Evolutionary conservation across 2,888 invertebrate genomes (phyloP), one percentile per base, ranked within the genome.

Genomic region (Podotricha telesiphe): DNA sequence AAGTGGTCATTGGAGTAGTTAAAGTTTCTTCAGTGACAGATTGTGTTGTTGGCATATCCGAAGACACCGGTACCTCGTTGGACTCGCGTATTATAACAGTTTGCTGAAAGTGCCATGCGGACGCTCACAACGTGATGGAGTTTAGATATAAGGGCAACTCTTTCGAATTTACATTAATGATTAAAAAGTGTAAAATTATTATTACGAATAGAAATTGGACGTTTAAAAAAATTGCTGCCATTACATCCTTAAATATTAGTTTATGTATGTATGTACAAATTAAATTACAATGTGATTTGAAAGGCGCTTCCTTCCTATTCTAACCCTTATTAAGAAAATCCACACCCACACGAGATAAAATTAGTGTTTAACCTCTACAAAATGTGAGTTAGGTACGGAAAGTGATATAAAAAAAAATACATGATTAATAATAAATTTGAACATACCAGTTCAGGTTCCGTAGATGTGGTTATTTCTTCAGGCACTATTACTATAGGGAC

Each of bases 91-190:
- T 92, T 83, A 90, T 87, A 80, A 93, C 91, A 73, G 93, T 93
- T 85, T 91, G 93, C 93, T 93, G 93, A 92, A 93, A 91, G 92
- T 91, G 91, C 87, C 91, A 91, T 91, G 92, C 92, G 82, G 86
- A 88, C 87, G 86, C 91, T 90, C 91, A 91, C 92, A 89, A 82
- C 83, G 90, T 90, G 88, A 85, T 79, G 72, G 83, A 78, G 28
- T 65, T 20, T n/a, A 63, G 68, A 72, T 59, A 53, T 70, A 40
- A 63, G 45, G 72, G 48, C 72, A 70, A 68, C 28, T 56, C 62
- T 42, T 40, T 17, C n/a, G n/a, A n/a, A 7, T 5, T 47, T 34
- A 20, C 13, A 42, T 7, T 17, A 11, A n/a, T n/a, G 2, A 42
- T 4, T 20, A 28, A 28, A 4, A 13, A 20, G 2, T 45, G 10